A percentile compares a stretch with the other conserved stretches of the same genome.
Evolutionary conservation across 2,113 vertebrate species (phyloP).

Genomic region (Noctilio leporinus): DNA sequence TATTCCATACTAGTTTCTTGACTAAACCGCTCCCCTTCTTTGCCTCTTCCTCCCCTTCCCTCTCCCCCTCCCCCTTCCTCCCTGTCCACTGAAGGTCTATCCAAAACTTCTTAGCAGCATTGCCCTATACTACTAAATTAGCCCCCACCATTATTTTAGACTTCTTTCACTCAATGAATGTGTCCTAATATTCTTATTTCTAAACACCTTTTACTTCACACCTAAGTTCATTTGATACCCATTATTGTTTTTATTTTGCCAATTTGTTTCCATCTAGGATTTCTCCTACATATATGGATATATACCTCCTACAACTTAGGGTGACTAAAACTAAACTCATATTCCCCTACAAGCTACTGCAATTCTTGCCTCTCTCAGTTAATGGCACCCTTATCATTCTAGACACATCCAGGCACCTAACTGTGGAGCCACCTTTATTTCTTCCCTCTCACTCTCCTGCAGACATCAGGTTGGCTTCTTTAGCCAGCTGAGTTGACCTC

Average conservation of each 20-base stretch:
- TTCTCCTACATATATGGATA: background rate
- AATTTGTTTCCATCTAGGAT: background rate
- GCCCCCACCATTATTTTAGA: background rate
- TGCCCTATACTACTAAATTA: background rate
- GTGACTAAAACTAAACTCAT: background rate
- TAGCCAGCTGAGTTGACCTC: background rate
- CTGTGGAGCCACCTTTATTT: background rate
- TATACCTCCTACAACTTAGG: background rate
- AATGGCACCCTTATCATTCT: background rate
- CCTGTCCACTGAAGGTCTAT: too few species aligned
- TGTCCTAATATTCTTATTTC: background rate
- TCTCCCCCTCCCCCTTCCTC: too few species aligned
- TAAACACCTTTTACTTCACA: background rate
- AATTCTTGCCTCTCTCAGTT: background rate
- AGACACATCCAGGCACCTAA: background rate
- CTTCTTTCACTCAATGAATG: background rate
- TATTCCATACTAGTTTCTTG: too few species aligned
- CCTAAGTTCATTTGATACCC: background rate
- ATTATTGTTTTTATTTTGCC: background rate
- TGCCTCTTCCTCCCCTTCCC: too few species aligned
- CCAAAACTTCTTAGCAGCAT: background rate
- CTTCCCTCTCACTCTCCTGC: background rate
- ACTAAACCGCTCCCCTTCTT: too few species aligned
- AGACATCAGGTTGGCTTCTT: background rate
- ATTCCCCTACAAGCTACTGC: background rate